phyloP scores from a whole-genome alignment of 2,113 vertebrate species.

The Euleptes europaea region DNA sequence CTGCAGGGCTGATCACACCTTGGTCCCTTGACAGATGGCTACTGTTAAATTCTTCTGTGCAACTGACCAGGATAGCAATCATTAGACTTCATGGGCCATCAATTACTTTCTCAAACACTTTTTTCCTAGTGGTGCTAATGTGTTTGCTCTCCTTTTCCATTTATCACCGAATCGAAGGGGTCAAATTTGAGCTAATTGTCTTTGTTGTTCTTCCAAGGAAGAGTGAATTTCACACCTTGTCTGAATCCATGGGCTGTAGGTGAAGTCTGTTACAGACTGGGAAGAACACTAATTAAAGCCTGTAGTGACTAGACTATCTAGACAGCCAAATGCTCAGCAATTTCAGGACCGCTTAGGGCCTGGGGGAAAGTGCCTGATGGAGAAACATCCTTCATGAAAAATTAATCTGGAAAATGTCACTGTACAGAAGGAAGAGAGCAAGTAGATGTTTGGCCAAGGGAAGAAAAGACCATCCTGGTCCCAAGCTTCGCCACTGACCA shows the following conservation, averaged over 20 bases:
- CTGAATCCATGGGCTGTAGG: background rate
- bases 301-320: background rate
- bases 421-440: background rate
- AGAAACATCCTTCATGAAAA: background rate
- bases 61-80: background rate
- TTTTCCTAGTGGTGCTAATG: background rate
- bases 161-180: background rate
- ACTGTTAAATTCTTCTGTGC: background rate
- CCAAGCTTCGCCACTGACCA: background rate
- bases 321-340: background rate
- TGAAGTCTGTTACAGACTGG: background rate
- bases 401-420: background rate
- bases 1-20: background rate
- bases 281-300: constrained; percentile 2
- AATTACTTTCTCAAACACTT: background rate
- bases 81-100: background rate
- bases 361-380: background rate
- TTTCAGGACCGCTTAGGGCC: background rate
- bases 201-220: constrained; percentile 2
- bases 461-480: background rate
- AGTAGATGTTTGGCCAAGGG: background rate
- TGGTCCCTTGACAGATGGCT: background rate
- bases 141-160: background rate
- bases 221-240: constrained; percentile 12
- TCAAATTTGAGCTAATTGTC: constrained; percentile 3